Evolutionary conservation across 2,888 invertebrate species (phyloP), one percentile per base, ranked within the genome.

Genomic region (Gasteruption jaculator): DNA sequence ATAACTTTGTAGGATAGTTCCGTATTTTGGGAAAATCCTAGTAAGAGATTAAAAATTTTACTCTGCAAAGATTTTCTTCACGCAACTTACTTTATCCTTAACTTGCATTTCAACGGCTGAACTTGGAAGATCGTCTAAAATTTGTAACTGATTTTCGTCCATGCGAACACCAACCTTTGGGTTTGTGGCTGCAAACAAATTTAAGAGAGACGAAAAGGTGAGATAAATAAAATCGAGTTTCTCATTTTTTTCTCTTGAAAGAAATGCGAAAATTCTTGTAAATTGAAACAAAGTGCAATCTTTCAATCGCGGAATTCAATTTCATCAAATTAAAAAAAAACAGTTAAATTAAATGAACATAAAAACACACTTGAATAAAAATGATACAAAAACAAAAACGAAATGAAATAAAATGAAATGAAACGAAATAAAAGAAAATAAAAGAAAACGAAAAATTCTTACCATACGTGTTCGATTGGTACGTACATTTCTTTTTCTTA

Each of bases 21-120:
- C n/a, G n/a, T n/a, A n/a, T n/a, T n/a, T n/a, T n/a, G n/a, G n/a
- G n/a, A n/a, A n/a, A n/a, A n/a, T n/a, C n/a, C n/a, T n/a, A n/a
- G n/a, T n/a, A n/a, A n/a, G n/a, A n/a, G n/a, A n/a, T n/a, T n/a
- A n/a, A n/a, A n/a, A n/a, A n/a, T n/a, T n/a, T n/a, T n/a, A n/a
- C n/a, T n/a, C n/a, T n/a, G n/a, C n/a, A n/a, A n/a, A n/a, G n/a
- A n/a, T n/a, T n/a, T n/a, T n/a, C 5, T 18, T 7, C 15, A 26
- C 5, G 5, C 7, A 19, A 48, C 46, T 71, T 73, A 91, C 92
- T 82, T 91, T 92, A 75, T 90, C 91, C 77, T 92, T 92, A 61
- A 91, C 89, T 73, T 91, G 90, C 81, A 93, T 82, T 75, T 93
- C 93, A 41, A 91, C 91, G 26, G 93, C 92, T 35, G 92, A 92